Percentiles rank a stretch among this genome's conserved stretches.
These are phyloP conservation scores for Pectinophora gossypiella DNA, from an alignment of 1,140 invertebrate genomes.

Conservation along the genomic window DNA sequence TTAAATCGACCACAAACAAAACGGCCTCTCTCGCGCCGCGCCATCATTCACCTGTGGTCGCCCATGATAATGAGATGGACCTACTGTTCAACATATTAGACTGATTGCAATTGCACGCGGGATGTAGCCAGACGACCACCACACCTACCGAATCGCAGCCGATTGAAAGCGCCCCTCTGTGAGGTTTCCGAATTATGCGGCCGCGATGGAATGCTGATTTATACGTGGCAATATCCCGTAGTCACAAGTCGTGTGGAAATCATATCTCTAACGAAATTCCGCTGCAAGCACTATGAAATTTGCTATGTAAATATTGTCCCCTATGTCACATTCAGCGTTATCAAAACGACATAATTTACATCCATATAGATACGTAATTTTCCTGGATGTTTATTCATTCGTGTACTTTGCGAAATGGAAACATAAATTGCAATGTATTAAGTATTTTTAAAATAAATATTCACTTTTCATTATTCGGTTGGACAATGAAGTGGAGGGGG, in stretches of 20 bases:
- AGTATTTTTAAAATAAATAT: too few relatives aligned
- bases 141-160: constrained; percentile 16
- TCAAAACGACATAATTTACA: too few relatives aligned
- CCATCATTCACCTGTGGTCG: constrained; percentile 72
- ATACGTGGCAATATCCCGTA: not conserved
- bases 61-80: constrained; percentile 73
- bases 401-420: too few relatives aligned
- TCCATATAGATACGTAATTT: too few relatives aligned
- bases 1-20: constrained; percentile 74
- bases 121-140: constrained; percentile 11
- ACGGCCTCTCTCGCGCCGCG: constrained; percentile 50
- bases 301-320: too few relatives aligned
- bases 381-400: too few relatives aligned
- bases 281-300: too few relatives aligned
- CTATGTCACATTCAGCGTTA: too few relatives aligned
- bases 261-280: not conserved
- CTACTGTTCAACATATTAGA: constrained; percentile 71
- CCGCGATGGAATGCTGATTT: not conserved
- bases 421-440: too few relatives aligned
- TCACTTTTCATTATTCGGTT: not conserved
- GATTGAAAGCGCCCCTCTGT: constrained; percentile 17
- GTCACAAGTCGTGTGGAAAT: not conserved
- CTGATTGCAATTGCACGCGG: constrained; percentile 62
- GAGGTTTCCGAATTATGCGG: constrained; percentile 1
- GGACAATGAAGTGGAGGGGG: constrained; percentile 6